Evolutionary conservation across 2,113 vertebrate genomes (phyloP), one percentile per base, ranked within the genome.

Genomic region (Gymnorhina tibicen): DNA sequence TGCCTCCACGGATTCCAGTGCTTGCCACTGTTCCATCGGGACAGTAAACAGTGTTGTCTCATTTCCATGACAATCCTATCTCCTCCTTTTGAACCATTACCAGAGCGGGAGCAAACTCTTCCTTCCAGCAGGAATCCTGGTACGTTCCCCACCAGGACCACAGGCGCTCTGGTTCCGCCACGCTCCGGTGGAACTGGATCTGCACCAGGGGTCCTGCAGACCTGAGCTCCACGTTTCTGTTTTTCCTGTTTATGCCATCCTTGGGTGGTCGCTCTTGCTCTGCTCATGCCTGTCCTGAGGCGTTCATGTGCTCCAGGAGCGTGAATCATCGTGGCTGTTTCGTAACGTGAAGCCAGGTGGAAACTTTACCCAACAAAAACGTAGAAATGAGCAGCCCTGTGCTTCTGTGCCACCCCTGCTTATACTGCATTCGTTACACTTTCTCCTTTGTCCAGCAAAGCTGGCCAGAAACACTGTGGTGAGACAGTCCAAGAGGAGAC

Each of bases 201-300:
- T 60, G n/a, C 73, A 68, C 21, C 35, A 41, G 73, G 52, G 35
- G 12, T 16, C 33, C 27, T 60, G 41, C 52, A 90, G 62, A 35
- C 35, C 32, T 39, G 46, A 66, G 7, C 60, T 64, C 69, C 9
- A 1, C 0, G 0, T 41, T 82, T 55, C 63, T 87, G n/a, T 0
- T 62, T 76, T 49, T 37, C 28, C 67, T 88, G 26, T 73, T 82
- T 83, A 7, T 47, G 3, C 37, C 55, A 11, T 50, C 70, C 58
- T 35, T 33, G 33, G 33, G 42, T 87, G 67, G 42, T 66, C 39
- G 23, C 30, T 83, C 55, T 28, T 55, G 42, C 35, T 86, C 67
- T 95, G 75, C 64, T 70, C 39, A 4, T 10, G 24, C 47, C 56
- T 9, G 5, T 85, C 87, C 81, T 30, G 55, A 46, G 72, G 83